Conservation (phyloP, 2,797 vertebrate species). For the Clamator glandarius region DNA sequence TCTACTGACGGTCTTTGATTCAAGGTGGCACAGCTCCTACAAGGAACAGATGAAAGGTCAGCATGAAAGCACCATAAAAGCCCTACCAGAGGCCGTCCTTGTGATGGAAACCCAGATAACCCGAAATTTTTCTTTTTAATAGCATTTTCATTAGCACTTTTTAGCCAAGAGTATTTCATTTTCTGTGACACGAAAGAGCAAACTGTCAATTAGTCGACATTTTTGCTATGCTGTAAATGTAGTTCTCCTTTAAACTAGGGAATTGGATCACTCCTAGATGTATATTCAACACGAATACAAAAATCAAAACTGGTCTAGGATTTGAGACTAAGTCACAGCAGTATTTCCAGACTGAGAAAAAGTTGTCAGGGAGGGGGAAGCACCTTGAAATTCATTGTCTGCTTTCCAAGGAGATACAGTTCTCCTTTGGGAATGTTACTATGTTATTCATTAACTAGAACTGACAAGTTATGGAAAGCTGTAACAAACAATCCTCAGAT, state of each 20-base stretch:
- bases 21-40: constrained; percentile 85
- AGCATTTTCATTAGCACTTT: background rate
- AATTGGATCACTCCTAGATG: background rate
- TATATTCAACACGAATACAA: background rate
- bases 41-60: constrained; percentile 2
- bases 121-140: background rate
- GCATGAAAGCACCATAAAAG: background rate
- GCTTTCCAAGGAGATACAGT: background rate
- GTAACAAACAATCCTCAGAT: background rate
- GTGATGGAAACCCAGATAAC: background rate
- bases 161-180: background rate
- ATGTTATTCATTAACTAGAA: background rate
- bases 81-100: background rate
- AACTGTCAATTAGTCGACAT: background rate
- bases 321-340: background rate
- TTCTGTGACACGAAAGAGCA: background rate
- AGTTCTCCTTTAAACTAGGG: background rate
- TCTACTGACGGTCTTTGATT: constrained; percentile 79
- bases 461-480: background rate
- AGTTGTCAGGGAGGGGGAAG: rapidly evolving
- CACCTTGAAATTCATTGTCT: background rate
- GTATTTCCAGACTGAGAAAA: background rate
- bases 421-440: background rate
- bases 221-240: background rate
- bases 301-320: background rate